Base-by-base conservation (phyloP, 2,113 vertebrate species). In the Notiomystis cincta region DNA sequence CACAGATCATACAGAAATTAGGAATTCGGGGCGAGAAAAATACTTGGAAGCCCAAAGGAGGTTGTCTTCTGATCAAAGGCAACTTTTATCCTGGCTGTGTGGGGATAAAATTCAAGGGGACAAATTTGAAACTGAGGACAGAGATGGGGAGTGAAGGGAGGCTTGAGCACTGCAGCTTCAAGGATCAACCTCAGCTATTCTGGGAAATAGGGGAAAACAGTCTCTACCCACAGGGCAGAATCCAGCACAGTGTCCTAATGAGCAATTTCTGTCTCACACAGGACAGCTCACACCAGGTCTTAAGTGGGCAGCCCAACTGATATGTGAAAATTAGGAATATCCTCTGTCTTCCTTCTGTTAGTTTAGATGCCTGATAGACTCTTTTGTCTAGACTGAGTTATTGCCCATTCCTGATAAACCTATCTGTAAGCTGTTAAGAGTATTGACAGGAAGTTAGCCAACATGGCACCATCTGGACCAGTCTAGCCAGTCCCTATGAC, bases 371-470 rank as follows among this genome's bases (percentile, higher is more conserved):
- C 88, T 86, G 85, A 56, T 86, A 83, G 90, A 95, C 44, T 88
- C 92, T 86, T 89, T 93, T 92, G 96, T 97, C 96, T 96, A 97
- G 96, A 96, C 95, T 64, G 93, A 94, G 92, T 76, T 96, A 70
- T 70, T 88, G 85, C 88, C 92, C 2, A 0, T 60, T 97, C 79
- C 90, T 86, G 90, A 94, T 96, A 96, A 97, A 96, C 85, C 92
- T 91, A 65, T 92, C 93, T 71, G 82, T 97, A 97, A 97, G 96
- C 95, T 96, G 92, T 96, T 97, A 97, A 96, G 96, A 96, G 95
- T 96, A 97, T 97, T 97, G 96, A 92, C 90, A 96, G 95, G 90
- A 96, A 96, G 95, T 96, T 92, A 93, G 85, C 90, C 95, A 95
- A 80, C 85, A 58, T 48, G 85, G 88, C 33, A 51, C 95, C 96